phyloP scores from a whole-genome alignment of 2,797 vertebrate species.

The Caiman crocodilus region DNA sequence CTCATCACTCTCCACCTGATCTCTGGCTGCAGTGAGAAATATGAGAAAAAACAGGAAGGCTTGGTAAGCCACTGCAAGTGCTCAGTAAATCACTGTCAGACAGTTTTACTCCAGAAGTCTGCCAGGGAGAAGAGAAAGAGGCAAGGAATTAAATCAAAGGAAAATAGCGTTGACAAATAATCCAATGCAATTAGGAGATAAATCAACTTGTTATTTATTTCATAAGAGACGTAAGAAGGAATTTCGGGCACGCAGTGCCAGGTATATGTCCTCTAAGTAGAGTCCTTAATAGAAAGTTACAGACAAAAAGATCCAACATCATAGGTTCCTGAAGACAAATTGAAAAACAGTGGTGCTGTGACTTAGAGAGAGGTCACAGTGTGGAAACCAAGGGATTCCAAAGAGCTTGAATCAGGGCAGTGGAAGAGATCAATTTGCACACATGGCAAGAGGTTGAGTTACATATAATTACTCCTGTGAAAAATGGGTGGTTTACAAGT shows the following conservation, averaged over 20 bases:
- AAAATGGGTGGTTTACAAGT: slow-evolving; percentile 72
- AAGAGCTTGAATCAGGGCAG: slow-evolving; percentile 44
- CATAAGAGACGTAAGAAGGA: background rate
- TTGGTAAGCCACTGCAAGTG: background rate
- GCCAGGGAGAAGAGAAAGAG: background rate
- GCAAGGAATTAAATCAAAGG: slow-evolving; percentile 31
- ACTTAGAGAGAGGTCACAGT: slow-evolving; percentile 44
- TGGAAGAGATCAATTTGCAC: slow-evolving; percentile 67
- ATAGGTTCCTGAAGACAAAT: slow-evolving; percentile 37
- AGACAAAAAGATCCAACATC: slow-evolving; percentile 12
- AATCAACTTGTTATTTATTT: slow-evolving; percentile 15
- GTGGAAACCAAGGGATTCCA: slow-evolving; percentile 55
- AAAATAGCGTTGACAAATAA: slow-evolving; percentile 28
- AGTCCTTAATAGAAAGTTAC: slow-evolving; percentile 7
- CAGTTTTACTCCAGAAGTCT: slow-evolving; percentile 11
- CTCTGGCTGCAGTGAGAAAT: background rate
- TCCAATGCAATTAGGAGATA: slow-evolving; percentile 17
- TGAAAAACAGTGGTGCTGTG: slow-evolving; percentile 48
- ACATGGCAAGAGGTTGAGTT: slow-evolving; percentile 41
- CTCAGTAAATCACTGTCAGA: background rate
- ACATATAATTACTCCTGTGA: slow-evolving; percentile 72
- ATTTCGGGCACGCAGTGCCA: slow-evolving; percentile 21
- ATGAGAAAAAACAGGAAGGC: background rate
- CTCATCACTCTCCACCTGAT: background rate
- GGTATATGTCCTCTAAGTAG: slow-evolving; percentile 20